A percentile compares a stretch with the other conserved stretches of the same genome.
phyloP scores from a whole-genome alignment of 2,113 vertebrate species.

The Rallus limicola region DNA sequence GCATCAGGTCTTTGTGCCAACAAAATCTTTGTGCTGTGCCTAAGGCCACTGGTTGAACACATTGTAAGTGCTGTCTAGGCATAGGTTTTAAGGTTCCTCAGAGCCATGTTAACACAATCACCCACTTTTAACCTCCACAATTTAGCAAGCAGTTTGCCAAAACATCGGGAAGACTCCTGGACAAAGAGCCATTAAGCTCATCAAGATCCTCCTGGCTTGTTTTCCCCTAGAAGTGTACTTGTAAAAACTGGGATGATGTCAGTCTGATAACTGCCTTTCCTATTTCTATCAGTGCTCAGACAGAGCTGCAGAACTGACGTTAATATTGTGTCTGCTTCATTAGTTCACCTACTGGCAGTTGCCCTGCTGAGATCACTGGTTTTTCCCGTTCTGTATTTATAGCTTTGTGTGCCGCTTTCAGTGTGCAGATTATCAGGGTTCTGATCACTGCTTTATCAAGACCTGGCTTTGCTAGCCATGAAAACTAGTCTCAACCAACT shows the following conservation, averaged over 20 bases:
- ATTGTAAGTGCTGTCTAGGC: neutral
- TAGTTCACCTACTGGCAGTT: constrained; percentile 66
- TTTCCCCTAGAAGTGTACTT: neutral
- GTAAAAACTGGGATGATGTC: neutral
- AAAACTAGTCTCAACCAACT: neutral
- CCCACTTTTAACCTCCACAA: neutral
- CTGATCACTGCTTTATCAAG: neutral
- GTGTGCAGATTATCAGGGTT: constrained; percentile 29
- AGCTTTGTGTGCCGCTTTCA: constrained; percentile 25
- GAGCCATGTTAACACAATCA: neutral
- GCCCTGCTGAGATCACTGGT: constrained; percentile 69
- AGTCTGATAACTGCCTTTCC: neutral
- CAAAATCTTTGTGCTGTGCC: neutral
- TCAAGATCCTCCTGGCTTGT: neutral
- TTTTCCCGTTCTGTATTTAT: constrained; percentile 57
- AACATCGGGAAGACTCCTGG: neutral
- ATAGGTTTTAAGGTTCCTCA: neutral
- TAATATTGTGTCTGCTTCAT: constrained; percentile 42
- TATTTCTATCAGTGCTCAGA: neutral
- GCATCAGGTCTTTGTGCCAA: neutral
- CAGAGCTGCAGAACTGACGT: neutral
- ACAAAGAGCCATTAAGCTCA: neutral
- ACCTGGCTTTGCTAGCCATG: neutral
- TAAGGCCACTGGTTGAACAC: fast-evolving
- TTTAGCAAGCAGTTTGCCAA: neutral